Conservation (phyloP, 2,797 vertebrate genomes). For the Rhabdophis nuchalis region DNA sequence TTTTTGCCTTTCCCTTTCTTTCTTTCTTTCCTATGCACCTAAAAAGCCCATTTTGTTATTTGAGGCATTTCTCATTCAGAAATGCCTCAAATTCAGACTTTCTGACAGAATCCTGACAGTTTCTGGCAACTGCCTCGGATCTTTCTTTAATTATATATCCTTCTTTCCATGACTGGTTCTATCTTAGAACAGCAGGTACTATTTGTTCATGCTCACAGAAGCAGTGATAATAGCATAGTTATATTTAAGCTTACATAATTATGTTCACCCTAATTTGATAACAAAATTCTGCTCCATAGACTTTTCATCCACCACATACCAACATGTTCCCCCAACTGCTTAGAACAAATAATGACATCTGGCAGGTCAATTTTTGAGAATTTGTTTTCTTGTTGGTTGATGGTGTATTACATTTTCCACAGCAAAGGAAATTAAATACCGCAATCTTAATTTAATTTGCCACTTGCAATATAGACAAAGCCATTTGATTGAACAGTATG, state of each 20-base stretch:
- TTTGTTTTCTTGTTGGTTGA: neutral
- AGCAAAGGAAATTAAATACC: neutral
- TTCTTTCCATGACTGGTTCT: neutral
- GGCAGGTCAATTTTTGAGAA: slow-evolving; percentile 6
- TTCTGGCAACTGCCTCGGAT: neutral
- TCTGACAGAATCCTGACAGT: neutral
- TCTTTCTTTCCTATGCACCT: neutral
- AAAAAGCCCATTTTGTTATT: neutral
- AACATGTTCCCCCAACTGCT: neutral
- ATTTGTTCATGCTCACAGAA: neutral
- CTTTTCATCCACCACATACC: neutral
- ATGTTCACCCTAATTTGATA: neutral
- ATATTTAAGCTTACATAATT: neutral
- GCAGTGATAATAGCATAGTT: neutral
- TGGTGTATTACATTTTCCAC: neutral
- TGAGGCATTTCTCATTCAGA: neutral
- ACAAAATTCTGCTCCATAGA: neutral
- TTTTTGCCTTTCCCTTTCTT: neutral
- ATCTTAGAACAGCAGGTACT: neutral
- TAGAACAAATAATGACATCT: slow-evolving; percentile 5
- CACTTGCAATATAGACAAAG: neutral
- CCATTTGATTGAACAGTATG: neutral
- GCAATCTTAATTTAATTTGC: neutral
- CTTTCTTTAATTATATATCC: neutral
- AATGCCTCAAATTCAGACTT: neutral